Conservation (phyloP, 1,140 invertebrate species). For the Drosophila bocqueti region DNA sequence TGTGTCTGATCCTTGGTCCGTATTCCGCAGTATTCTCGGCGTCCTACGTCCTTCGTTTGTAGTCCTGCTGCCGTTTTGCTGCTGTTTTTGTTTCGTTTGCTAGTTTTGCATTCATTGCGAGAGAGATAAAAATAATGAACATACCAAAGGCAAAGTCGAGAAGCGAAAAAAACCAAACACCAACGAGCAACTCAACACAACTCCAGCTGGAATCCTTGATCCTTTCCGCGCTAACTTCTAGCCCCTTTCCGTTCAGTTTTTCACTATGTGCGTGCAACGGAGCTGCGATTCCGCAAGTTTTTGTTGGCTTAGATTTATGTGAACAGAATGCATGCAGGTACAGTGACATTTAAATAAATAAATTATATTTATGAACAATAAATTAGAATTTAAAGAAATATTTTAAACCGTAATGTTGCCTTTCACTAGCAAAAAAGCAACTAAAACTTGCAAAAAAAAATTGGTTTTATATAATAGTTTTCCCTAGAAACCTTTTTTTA, state of each 20-base stretch:
- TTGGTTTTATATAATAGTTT: neutral
- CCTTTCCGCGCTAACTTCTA: constrained; percentile 7
- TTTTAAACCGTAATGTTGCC: too few species aligned
- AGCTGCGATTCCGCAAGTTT: constrained; percentile 75
- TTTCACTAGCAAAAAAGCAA: neutral
- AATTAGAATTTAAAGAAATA: neutral
- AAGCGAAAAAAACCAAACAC: constrained; percentile 49
- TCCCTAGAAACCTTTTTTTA: neutral
- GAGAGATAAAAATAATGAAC: constrained; percentile 84
- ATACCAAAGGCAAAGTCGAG: constrained; percentile 79
- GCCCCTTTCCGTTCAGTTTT: constrained; percentile 1
- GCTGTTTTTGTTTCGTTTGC: constrained; percentile 74
- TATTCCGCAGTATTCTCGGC: constrained; percentile 1
- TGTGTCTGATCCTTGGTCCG: constrained; percentile 48
- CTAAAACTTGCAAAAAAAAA: neutral
- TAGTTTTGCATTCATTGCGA: constrained; percentile 82
- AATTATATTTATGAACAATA: neutral
- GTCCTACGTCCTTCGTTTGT: constrained; percentile 14
- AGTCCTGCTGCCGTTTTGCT: constrained; percentile 33
- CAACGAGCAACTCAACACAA: constrained; percentile 67
- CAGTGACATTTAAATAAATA: constrained; percentile 3
- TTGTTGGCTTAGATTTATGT: constrained; percentile 77
- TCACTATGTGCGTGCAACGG: constrained; percentile 72
- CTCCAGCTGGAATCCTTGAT: constrained; percentile 34
- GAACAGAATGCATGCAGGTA: constrained; percentile 39